Base-by-base conservation (phyloP, 2,113 vertebrate genomes). In the Spea bombifrons region DNA sequence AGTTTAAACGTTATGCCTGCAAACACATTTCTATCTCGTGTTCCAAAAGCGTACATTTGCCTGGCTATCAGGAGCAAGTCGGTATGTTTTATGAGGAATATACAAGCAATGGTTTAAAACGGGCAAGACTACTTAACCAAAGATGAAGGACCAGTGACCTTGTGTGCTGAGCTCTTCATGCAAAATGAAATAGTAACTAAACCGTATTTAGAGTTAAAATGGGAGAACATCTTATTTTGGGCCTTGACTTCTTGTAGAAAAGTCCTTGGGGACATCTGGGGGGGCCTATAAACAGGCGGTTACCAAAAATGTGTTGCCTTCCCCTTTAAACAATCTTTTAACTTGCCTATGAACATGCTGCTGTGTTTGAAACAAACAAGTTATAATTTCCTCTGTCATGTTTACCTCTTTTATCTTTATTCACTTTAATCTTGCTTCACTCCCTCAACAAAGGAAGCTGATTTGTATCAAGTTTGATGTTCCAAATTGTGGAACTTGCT, bases 401-500 rank as follows among this genome's bases (percentile, higher is more conserved):
- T 46, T 30, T 77, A 53, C 48, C 49, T 44, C 66, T 77, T 77
- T 77, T 46, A 71, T 77, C 75, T 63, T 63, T 64, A 50, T 53
- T 50, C 49, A 77, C 67, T 70, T 77, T 71, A 55, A 77, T 77
- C 75, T 71, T 52, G 10, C 66, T 71, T 13, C 44, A 16, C 52
- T 17, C 44, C 46, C 75, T 47, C 52, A 76, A 76, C 53, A 57
- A 59, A 8, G 66, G 52, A 9, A 15, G 15, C 8, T 76, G 66
- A 76, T 69, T 59, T 76, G 75, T 66, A 69, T 76, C 52, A 59
- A 68, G 75, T 8, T 76, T 69, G 66, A 77, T 63, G n/a, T 77
- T 70, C 75, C 53, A 64, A 77, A 77, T 49, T 71, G 55, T 77
- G 75, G 53, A 61, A 70, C 53, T 71, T 72, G 76, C 76, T 78